Conservation (phyloP, 2,888 invertebrate species). For the Hyles lineata region DNA sequence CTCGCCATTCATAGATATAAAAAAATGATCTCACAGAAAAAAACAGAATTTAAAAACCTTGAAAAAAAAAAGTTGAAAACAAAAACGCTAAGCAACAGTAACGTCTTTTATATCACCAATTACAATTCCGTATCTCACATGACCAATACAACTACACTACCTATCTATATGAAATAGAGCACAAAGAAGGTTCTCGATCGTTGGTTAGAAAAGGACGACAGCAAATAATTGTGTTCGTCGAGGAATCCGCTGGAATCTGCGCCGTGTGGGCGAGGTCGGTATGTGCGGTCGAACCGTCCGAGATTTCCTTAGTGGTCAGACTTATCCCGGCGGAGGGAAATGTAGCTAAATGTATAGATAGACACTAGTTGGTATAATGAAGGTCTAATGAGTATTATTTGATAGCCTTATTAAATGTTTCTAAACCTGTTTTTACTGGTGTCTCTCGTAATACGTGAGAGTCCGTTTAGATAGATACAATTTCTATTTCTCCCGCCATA, state of each 20-base stretch:
- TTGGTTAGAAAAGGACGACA: constrained; percentile 55
- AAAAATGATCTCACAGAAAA: no score
- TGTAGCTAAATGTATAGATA: background rate
- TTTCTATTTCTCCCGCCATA: no score
- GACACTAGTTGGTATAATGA: background rate
- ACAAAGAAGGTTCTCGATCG: constrained; percentile 1
- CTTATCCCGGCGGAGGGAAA: constrained; percentile 9
- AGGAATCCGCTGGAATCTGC: constrained; percentile 72
- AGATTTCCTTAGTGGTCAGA: constrained; percentile 73
- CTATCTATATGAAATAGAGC: background rate
- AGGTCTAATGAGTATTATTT: no score
- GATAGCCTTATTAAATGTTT: no score
- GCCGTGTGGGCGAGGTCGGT: constrained; percentile 60
- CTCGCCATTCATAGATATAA: no score
- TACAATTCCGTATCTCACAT: background rate
- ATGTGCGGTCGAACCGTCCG: constrained; percentile 70
- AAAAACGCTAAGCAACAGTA: background rate
- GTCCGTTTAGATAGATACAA: no score
- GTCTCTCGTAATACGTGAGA: no score
- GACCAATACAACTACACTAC: background rate
- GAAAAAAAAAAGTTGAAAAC: background rate
- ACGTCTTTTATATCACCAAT: background rate
- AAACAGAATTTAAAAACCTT: no score
- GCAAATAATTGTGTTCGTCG: constrained; percentile 43
- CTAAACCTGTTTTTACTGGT: no score